Percentiles rank a stretch among this genome's conserved stretches.
These are phyloP conservation scores for Tragelaphus buxtoni DNA, from an alignment of 2,113 vertebrate genomes.

Conservation along the genomic window DNA sequence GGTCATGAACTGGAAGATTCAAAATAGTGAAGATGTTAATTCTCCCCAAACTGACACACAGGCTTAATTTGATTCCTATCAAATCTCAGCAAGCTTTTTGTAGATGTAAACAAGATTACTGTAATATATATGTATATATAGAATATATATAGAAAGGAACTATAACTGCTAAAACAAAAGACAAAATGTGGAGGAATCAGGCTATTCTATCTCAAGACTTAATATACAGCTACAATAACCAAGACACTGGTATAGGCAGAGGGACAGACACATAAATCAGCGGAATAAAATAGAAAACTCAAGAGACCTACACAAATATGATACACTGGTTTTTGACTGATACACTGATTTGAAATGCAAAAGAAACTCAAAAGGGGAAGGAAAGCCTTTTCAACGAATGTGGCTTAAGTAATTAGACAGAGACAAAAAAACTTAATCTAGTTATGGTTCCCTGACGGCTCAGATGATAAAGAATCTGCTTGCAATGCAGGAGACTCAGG, in stretches of 20 bases:
- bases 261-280: neutral
- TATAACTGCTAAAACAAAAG: neutral
- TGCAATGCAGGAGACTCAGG: neutral
- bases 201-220: neutral
- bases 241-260: neutral
- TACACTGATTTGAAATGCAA: neutral
- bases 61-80: neutral
- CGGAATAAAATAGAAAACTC: neutral
- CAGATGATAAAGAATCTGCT: neutral
- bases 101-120: neutral
- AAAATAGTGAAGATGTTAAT: neutral
- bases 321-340: neutral
- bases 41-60: neutral
- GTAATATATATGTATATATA: neutral
- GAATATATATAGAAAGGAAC: neutral
- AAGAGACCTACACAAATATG: neutral
- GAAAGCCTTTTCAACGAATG: neutral
- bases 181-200: neutral
- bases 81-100: neutral
- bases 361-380: neutral
- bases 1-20: neutral
- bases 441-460: neutral
- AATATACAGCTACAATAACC: neutral
- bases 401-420: neutral
- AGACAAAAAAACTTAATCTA: neutral